Conservation (phyloP, 2,888 invertebrate genomes). For the Plebejus melissa region DNA sequence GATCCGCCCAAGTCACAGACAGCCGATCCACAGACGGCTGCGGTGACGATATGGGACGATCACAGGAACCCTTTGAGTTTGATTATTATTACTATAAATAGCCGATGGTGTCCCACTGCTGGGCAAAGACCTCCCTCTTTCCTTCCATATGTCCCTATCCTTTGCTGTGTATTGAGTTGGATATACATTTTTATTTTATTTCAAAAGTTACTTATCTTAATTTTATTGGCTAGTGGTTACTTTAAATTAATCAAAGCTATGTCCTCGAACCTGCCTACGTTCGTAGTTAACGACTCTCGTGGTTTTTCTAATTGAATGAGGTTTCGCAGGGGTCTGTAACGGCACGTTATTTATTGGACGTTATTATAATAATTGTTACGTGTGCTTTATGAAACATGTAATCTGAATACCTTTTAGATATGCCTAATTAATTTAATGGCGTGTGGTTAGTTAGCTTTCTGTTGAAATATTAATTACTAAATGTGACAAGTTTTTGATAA, state of each 20-base stretch:
- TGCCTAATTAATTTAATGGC: slow-evolving; percentile 20
- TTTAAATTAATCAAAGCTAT: background rate
- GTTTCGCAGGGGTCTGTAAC: background rate
- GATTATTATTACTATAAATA: too few species aligned
- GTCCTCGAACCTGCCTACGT: background rate
- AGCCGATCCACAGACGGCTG: slow-evolving; percentile 85
- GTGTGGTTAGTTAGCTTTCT: background rate
- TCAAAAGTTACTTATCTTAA: background rate
- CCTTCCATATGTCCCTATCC: too few species aligned
- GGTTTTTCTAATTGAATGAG: slow-evolving; percentile 7
- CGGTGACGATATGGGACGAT: slow-evolving; percentile 81
- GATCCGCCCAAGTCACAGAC: slow-evolving; percentile 85
- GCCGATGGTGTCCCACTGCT: too few species aligned
- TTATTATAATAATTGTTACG: slow-evolving; percentile 17
- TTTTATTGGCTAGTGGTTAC: background rate
- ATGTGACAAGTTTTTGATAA: background rate
- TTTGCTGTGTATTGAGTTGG: slow-evolving; percentile 1
- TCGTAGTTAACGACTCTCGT: background rate
- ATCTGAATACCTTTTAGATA: slow-evolving; percentile 25
- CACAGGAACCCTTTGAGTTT: slow-evolving; percentile 53
- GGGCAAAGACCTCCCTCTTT: too few species aligned
- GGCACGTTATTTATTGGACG: background rate
- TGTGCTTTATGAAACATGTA: slow-evolving; percentile 18
- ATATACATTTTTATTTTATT: background rate
- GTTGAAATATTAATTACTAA: slow-evolving; percentile 23